Conservation (phyloP, 2,888 invertebrate genomes). For the Lasioglossum zephyrum region DNA sequence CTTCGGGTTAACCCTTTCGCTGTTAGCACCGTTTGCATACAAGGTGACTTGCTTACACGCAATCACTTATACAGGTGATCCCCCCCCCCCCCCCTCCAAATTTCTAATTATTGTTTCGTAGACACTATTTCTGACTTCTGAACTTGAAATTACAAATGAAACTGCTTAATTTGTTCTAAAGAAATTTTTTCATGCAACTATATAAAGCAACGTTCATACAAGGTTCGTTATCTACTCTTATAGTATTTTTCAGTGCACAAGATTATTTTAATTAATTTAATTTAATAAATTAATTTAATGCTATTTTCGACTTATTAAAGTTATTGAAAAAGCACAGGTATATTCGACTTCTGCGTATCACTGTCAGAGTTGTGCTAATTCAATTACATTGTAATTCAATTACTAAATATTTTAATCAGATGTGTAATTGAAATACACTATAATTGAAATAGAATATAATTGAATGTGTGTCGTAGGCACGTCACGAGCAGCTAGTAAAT, state of each 20-base stretch:
- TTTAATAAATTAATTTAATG: too few species aligned
- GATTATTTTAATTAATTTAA: too few species aligned
- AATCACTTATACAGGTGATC: background rate
- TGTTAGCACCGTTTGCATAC: constrained; percentile 5
- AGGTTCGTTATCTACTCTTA: background rate
- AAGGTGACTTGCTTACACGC: background rate
- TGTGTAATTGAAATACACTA: too few species aligned
- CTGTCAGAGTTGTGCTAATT: too few species aligned
- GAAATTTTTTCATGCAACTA: background rate
- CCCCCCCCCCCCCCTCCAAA: background rate
- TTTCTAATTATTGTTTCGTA: background rate
- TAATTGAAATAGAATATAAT: too few species aligned
- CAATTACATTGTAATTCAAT: too few species aligned
- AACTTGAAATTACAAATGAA: background rate
- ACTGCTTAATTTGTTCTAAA: background rate
- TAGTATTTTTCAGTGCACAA: background rate
- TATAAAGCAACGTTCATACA: background rate
- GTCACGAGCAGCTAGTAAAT: too few species aligned
- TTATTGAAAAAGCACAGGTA: background rate
- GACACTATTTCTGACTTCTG: background rate
- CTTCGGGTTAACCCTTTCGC: constrained; percentile 10
- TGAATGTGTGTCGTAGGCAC: too few species aligned
- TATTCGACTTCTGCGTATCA: too few species aligned
- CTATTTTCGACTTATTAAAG: too few species aligned
- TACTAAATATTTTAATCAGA: too few species aligned